Percentiles rank a stretch among this genome's conserved stretches.
phyloP scores from a whole-genome alignment of 2,113 vertebrate species.

The Drymodes brunneopygia region DNA sequence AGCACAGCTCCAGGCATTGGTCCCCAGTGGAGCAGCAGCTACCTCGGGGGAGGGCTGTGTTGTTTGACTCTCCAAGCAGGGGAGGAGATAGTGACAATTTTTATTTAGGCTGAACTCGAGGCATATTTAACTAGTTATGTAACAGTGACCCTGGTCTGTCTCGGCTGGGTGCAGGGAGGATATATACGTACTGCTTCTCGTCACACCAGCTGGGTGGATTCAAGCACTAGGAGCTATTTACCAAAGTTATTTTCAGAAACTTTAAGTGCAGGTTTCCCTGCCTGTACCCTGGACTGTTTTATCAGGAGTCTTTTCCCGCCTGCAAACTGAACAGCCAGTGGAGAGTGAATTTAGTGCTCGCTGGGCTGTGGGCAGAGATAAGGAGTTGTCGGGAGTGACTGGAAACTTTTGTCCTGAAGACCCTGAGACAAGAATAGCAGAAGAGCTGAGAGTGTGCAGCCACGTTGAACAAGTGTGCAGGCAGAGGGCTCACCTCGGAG shows the following conservation, averaged over 20 bases:
- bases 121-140: constrained; percentile 52
- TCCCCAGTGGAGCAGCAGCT: not conserved
- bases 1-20: not conserved
- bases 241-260: constrained; percentile 61
- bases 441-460: not conserved
- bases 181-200: not conserved
- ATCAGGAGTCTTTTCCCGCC: constrained; percentile 1
- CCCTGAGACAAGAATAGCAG: constrained; percentile 29
- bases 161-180: not conserved
- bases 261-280: constrained; percentile 31
- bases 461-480: not conserved
- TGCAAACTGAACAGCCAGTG: not conserved
- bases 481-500: not conserved
- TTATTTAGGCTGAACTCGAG: constrained; percentile 24
- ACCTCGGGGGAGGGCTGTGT: not conserved
- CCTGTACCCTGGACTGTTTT: constrained; percentile 16
- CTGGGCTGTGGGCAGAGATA: constrained; percentile 24
- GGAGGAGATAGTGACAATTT: constrained; percentile 30
- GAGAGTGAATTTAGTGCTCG: not conserved
- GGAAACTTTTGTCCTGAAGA: constrained; percentile 55
- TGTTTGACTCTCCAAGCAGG: constrained; percentile 23
- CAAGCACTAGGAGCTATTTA: constrained; percentile 17
- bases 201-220: constrained; percentile 2
- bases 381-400: constrained; percentile 3
- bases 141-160: constrained; percentile 43